Evolutionary conservation across 2,113 vertebrate genomes (phyloP).

Genomic region (Eurystomus gularis): DNA sequence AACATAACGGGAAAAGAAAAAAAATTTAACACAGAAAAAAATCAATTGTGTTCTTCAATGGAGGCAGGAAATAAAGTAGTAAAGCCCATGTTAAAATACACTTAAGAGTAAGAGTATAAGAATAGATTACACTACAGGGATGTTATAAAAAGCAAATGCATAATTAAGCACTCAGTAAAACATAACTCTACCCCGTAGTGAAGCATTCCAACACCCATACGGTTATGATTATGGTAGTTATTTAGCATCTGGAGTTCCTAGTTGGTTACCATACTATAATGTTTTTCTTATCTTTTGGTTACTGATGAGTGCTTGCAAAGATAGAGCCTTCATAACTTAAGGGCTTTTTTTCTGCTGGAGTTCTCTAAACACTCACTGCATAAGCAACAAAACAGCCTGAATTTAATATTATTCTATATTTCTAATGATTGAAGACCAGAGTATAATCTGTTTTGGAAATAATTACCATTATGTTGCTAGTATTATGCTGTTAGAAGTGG

Average conservation of each 20-base stretch:
- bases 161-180: conserved; percentile 22
- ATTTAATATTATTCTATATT: neutral
- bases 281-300: neutral
- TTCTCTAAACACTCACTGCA: neutral
- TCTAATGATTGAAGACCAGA: neutral
- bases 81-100: neutral
- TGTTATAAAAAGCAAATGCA: conserved; percentile 39
- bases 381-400: neutral
- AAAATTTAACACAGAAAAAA: conserved; percentile 31
- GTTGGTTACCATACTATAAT: neutral
- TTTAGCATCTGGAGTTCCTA: conserved; percentile 14
- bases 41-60: neutral
- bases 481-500: neutral
- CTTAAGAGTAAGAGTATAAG: neutral
- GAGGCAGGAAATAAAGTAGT: neutral
- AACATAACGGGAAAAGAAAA: neutral
- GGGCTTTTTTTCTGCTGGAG: neutral
- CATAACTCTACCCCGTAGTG: neutral
- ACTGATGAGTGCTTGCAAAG: neutral
- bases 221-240: neutral
- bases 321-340: neutral
- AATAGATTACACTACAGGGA: neutral
- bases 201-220: conserved; percentile 19
- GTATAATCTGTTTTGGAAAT: neutral
- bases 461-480: neutral